phyloP scores from a whole-genome alignment of 1,140 invertebrate genomes.

The Neodiprion lecontei region DNA sequence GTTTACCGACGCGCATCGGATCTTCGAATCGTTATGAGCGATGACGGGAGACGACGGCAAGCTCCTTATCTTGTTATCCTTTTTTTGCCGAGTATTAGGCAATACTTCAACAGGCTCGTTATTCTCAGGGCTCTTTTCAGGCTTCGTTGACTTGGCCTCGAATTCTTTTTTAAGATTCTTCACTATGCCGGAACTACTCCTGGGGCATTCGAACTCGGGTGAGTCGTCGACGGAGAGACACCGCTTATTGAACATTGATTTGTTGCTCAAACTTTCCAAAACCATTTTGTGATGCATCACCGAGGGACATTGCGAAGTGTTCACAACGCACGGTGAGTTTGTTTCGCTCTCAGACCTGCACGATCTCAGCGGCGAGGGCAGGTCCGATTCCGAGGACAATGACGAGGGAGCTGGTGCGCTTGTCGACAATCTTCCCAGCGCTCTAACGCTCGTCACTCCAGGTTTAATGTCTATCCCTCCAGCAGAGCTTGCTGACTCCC shows the following conservation, averaged over 20 bases:
- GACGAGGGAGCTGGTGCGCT: constrained; percentile 70
- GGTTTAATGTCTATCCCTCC: constrained; percentile 52
- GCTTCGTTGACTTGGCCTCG: constrained; percentile 74
- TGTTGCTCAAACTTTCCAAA: constrained; percentile 64
- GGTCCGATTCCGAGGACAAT: constrained; percentile 59
- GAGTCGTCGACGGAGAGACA: constrained; percentile 53
- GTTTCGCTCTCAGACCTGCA: constrained; percentile 59
- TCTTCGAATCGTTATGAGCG: constrained; percentile 59
- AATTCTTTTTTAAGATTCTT: constrained; percentile 86
- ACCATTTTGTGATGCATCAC: constrained; percentile 69
- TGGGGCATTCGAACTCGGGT: constrained; percentile 52
- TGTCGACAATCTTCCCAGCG: constrained; percentile 63
- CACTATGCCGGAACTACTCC: constrained; percentile 70
- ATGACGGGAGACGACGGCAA: constrained; percentile 69
- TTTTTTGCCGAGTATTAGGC: constrained; percentile 34
- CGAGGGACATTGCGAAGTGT: constrained; percentile 62
- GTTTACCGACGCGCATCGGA: constrained; percentile 42
- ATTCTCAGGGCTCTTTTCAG: constrained; percentile 50
- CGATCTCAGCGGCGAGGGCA: constrained; percentile 47
- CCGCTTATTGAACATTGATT: constrained; percentile 53
- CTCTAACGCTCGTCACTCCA: constrained; percentile 34
- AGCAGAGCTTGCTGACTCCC: constrained; percentile 39
- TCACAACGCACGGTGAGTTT: constrained; percentile 59
- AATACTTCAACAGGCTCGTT: constrained; percentile 45
- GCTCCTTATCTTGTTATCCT: constrained; percentile 57